A percentile compares a stretch with the other conserved stretches of the same genome.
Evolutionary conservation across 2,797 vertebrate species (phyloP).

Genomic region (Argya squamiceps): DNA sequence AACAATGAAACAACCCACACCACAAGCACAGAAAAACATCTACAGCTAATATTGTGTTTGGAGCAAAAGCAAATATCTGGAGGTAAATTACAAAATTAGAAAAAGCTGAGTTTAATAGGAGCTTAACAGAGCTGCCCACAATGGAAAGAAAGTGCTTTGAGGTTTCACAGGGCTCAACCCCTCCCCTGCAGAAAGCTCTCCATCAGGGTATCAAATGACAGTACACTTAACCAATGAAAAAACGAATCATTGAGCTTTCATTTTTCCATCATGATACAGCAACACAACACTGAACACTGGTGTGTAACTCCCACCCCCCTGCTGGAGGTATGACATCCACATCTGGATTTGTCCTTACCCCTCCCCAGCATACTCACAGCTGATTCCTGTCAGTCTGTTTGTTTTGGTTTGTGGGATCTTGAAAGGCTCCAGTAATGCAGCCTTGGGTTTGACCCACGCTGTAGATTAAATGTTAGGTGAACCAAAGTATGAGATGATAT

Average conservation of each 20-base stretch:
- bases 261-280: neutral
- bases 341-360: neutral
- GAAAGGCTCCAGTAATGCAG: neutral
- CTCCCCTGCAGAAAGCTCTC: neutral
- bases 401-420: neutral
- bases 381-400: neutral
- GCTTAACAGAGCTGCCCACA: slow-evolving; percentile 18
- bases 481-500: neutral
- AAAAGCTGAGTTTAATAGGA: slow-evolving; percentile 40
- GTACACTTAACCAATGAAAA: neutral
- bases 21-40: slow-evolving; percentile 31
- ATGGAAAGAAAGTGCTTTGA: slow-evolving; percentile 54
- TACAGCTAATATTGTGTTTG: slow-evolving; percentile 31
- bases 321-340: neutral
- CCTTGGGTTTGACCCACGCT: neutral
- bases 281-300: neutral
- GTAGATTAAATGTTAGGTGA: neutral
- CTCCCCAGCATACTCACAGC: neutral
- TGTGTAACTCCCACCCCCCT: neutral
- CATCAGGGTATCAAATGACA: slow-evolving; percentile 17
- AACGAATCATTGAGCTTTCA: neutral
- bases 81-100: slow-evolving; percentile 51
- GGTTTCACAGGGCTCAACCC: slow-evolving; percentile 4
- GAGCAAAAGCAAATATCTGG: slow-evolving; percentile 48
- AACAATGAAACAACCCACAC: neutral